Evolutionary conservation across 2,113 vertebrate species (phyloP), one percentile per base, ranked within the genome.

Genomic region (human): DNA sequence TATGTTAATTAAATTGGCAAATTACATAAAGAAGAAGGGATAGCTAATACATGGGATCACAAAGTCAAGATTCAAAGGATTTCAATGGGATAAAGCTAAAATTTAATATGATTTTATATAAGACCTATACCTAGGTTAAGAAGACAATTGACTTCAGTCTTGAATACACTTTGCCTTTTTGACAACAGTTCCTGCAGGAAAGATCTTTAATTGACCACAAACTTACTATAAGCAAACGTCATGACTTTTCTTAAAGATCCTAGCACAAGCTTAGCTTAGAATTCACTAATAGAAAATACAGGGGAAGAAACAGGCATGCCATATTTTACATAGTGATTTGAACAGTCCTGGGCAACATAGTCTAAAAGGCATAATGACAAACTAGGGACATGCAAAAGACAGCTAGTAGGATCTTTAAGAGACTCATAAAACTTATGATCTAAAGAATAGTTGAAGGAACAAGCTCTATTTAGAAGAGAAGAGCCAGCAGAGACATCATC

Each of bases 161-260:
- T 76, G 22, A 92, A 78, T 55, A 32, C 64, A 90, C 27, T 76
- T 95, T 55, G n/a, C 82, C 35, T 93, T 91, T 84, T 66, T 92
- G 40, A 92, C 16, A 97, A 66, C 6, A 11, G 50, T 75, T 32
- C 32, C 25, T 81, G 27, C 64, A 30, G 55, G n/a, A 79, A 66
- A 82, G 9, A 79, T 55, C 23, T 90, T 59, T 59, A n/a, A 43
- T 32, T 89, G 32, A 89, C 78, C 57, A 43, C 20, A 95, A 88
- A 68, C 22, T 82, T 40, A n/a, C 35, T 32, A 72, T 18, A 64
- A 78, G 59, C 18, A 30, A 52, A 81, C 48, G 82, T 11, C 6
- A 48, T 3, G 48, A 73, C 48, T 93, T 83, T 93, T 89, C 57
- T 84, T 84, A 55, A 89, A 96, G 59, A 25, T 30, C 35, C 61